Evolutionary conservation across 64 coral and sea anemone genomes (phyloP), one percentile per base, ranked within the genome.

Genomic region (Montipora capricornis): DNA sequence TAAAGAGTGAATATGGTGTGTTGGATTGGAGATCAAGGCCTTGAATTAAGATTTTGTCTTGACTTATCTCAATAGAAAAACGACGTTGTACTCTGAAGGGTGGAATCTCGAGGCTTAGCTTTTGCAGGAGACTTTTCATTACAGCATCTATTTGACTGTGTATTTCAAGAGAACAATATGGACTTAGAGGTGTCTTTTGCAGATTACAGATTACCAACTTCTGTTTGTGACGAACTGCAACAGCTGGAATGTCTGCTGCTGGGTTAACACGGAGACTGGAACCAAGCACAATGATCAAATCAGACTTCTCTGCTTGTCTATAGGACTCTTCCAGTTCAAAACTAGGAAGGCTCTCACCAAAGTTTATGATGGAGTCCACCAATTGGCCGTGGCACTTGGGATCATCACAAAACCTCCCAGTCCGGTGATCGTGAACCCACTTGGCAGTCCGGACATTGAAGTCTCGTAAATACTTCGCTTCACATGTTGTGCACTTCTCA

Each of bases 131-230:
- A 44, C 95, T 91, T 16, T 19, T 73, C 91, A 96, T 96, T 9
- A 96, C 91, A 6, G 81, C 80, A 71, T 96, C 91, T 26, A 88
- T 96, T 61, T 96, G 87, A 8, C 86, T 88, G 84, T 96, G 95
- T 81, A 96, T 83, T 53, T 96, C 87, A 19, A 96, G 49, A 16
- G 95, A 80, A 79, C 95, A 89, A 6, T 61, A 52, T 19, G 22
- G 19, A 90, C 92, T 96, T 5, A 96, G 79, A 20, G 95, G 91
- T 14, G 95, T 96, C 71, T 96, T 96, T 66, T 96, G 95, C 67
- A 96, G 87, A 74, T 96, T 96, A 48, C 95, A 96, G 9, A 96
- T 96, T 24, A 96, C 91, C 68, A 96, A 26, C 60, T 90, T 96
- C 19, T 77, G 73, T 68, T 88, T 77, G 6, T 73, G 78, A 7